Conservation (phyloP, 2,888 invertebrate species). For the Aleiodes alternator region DNA sequence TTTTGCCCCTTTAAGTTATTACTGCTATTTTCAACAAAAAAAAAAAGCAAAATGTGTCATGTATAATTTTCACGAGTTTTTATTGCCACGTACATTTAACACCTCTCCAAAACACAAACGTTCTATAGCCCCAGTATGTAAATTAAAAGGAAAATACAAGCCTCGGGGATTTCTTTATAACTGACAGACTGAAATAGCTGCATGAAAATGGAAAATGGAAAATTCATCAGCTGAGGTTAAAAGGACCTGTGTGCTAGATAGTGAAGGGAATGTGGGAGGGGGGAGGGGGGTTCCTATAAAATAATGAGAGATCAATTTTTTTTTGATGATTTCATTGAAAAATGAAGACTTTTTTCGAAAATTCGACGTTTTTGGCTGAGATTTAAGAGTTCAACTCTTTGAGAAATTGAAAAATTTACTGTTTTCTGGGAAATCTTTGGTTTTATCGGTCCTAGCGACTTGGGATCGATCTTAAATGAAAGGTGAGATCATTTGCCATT, state of each 20-base stretch:
- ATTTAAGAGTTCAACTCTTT: too few relatives aligned
- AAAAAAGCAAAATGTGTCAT: constrained; percentile 4
- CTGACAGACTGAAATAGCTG: not conserved
- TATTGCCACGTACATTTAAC: constrained; percentile 9
- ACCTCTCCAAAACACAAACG: constrained; percentile 17
- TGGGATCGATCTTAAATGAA: too few relatives aligned
- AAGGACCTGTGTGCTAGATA: not conserved
- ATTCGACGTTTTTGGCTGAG: too few relatives aligned
- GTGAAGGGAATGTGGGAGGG: too few relatives aligned
- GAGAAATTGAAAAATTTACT: too few relatives aligned
- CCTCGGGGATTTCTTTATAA: not conserved
- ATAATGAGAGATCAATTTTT: too few relatives aligned
- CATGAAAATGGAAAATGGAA: constrained; percentile 21
- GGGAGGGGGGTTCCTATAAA: too few relatives aligned
- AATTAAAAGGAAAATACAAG: constrained; percentile 9
- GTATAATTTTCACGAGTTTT: constrained; percentile 27
- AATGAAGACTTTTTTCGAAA: too few relatives aligned
- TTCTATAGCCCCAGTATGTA: constrained; percentile 16
- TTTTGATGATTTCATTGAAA: too few relatives aligned
- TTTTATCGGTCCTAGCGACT: too few relatives aligned
- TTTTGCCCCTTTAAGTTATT: not conserved
- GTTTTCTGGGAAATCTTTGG: too few relatives aligned
- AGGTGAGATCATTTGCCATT: too few relatives aligned
- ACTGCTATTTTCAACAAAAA: not conserved
- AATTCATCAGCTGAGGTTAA: constrained; percentile 27